Evolutionary conservation across 2,888 invertebrate genomes (phyloP), one percentile per base, ranked within the genome.

Genomic region (Troglohyphantes excavatus): DNA sequence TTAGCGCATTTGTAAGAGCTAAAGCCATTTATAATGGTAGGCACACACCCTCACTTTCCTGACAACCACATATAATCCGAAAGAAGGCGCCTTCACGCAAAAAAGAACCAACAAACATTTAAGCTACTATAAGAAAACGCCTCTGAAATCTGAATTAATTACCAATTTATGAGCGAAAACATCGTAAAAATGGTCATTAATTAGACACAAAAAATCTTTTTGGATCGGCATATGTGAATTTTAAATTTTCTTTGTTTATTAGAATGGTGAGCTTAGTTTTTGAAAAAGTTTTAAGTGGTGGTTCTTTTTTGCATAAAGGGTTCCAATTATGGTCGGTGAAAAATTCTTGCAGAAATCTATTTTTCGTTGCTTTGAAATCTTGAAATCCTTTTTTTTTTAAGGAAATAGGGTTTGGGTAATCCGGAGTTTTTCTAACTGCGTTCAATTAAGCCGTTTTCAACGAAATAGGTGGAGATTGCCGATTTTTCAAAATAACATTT

Each of bases 1-100:
- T 86, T 86, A 78, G 46, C 85, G 78, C 85, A 84, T 86, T 86
- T 76, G 85, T 86, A 63, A 86, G 33, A 39, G 70, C 59, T 59
- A 63, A 73, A 70, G 33, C 70, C 70, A 86, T 86, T 86, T 86
- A 78, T 78, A 59, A 78, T 39, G 46, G 53, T 33, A 6, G 67
- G 33, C 61, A 67, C n/a, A 29, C 65, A 29, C 59, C 59, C 21
- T n/a, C 33, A 33, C 26, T 46, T 33, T 33, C 53, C 78, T 86
- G 85, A 78, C 68, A 86, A 27, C 76, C 59, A 26, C 63, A 65
- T 68, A 86, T 86, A 86, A 86, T 86, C 85, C 85, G 67, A 33
- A 26, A 76, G 13, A 53, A 76, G n/a, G 33, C 53, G n/a, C 26
- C n/a, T 23, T 46, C 6, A 17, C 21, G 73, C 33, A 33, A 9